Conservation (phyloP, 2,888 invertebrate species). For the Cepaea hortensis region DNA sequence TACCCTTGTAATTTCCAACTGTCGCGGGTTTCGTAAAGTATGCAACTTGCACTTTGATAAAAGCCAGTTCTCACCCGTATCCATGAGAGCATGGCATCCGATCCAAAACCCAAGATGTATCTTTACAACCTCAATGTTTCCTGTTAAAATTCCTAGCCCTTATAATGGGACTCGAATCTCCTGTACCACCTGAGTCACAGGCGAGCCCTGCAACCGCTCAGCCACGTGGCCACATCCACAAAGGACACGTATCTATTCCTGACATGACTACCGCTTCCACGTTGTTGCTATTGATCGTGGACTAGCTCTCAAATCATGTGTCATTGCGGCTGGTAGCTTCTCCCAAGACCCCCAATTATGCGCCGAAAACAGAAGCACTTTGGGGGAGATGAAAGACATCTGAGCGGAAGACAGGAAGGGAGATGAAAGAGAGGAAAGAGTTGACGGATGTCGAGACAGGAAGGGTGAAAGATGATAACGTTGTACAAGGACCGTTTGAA, state of each 20-base stretch:
- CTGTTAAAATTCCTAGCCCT: too few relatives aligned
- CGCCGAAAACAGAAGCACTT: slow-evolving; percentile 28
- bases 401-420: not conserved
- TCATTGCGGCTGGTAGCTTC: not conserved
- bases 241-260: not conserved
- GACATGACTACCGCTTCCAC: slow-evolving; percentile 13
- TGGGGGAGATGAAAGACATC: not conserved
- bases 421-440: not conserved
- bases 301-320: slow-evolving; percentile 10
- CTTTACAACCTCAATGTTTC: too few relatives aligned
- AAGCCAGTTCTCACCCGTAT: too few relatives aligned
- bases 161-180: too few relatives aligned
- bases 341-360: slow-evolving; percentile 24
- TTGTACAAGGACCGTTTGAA: too few relatives aligned
- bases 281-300: slow-evolving; percentile 9
- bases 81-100: too few relatives aligned
- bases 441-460: not conserved
- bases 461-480: slow-evolving; percentile 13
- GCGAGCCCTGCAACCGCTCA: too few relatives aligned
- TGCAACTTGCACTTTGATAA: too few relatives aligned
- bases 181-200: too few relatives aligned
- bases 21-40: too few relatives aligned
- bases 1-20: too few relatives aligned
- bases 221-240: not conserved
- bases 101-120: too few relatives aligned